Percentiles rank a stretch among this genome's conserved stretches.
These are phyloP conservation scores for Masnerella sp. DNA, from an alignment of 2,888 invertebrate species.

Conservation along the genomic window DNA sequence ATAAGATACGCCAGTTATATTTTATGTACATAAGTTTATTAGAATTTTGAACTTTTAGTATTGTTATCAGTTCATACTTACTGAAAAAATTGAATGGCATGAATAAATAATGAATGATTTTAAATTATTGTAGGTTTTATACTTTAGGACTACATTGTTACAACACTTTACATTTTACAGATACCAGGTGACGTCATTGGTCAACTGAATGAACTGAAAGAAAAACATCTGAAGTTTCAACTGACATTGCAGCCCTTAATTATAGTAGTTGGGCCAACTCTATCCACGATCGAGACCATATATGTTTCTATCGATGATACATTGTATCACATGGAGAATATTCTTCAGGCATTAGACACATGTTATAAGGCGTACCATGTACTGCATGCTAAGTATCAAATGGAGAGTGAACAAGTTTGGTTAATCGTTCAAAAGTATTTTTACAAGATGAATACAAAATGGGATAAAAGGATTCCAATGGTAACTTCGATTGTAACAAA, in stretches of 20 bases:
- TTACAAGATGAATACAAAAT: slow-evolving; percentile 32
- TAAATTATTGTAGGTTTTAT: no score
- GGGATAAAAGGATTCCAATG: slow-evolving; percentile 7
- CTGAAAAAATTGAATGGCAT: no score
- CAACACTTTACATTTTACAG: no score
- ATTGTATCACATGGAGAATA: not conserved
- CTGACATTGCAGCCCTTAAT: not conserved
- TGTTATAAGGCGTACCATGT: not conserved
- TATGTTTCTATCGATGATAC: not conserved
- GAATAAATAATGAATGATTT: no score
- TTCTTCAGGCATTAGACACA: not conserved
- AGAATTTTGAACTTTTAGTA: no score
- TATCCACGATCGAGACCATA: not conserved
- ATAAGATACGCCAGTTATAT: no score
- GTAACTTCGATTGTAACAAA: not conserved
- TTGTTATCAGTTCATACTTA: no score
- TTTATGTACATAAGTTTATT: no score
- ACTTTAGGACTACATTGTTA: no score
- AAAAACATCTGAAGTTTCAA: not conserved
- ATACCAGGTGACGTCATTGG: not conserved
- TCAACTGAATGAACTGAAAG: not conserved
- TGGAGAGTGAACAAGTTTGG: slow-evolving; percentile 56
- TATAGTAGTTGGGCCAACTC: not conserved
- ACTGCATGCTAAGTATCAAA: slow-evolving; percentile 42
- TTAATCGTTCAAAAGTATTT: slow-evolving; percentile 50